Conservation (phyloP, 2,797 vertebrate species). For the Ficedula albicollis region DNA sequence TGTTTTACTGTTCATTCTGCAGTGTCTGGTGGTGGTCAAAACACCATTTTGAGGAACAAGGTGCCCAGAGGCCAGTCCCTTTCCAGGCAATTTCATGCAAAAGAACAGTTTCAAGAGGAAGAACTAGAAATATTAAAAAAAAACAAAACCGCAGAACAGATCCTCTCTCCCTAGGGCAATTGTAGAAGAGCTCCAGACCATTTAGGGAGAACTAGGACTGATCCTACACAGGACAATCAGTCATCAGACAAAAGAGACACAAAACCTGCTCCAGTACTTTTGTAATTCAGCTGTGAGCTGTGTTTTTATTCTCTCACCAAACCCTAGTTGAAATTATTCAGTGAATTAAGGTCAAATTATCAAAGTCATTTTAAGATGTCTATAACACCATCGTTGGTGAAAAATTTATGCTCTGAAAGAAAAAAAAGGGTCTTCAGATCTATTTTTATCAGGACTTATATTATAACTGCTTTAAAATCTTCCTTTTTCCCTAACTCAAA, state of each 20-base stretch:
- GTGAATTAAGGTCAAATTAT: constrained; percentile 9
- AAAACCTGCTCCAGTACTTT: background rate
- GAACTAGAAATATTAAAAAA: background rate
- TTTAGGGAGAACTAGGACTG: background rate
- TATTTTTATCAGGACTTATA: background rate
- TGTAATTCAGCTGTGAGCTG: background rate
- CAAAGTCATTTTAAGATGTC: background rate
- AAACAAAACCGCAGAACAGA: background rate
- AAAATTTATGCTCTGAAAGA: background rate
- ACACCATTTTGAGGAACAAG: background rate
- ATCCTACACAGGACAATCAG: background rate
- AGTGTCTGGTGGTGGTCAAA: background rate
- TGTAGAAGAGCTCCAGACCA: background rate
- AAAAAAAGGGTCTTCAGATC: background rate
- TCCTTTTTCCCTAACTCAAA: background rate
- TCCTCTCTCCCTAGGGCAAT: background rate
- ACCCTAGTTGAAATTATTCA: background rate
- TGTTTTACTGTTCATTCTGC: background rate
- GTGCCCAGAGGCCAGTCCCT: background rate
- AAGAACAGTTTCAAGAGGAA: background rate
- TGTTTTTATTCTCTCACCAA: background rate
- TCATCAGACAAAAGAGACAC: background rate
- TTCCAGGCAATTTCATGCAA: background rate
- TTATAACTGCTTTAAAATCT: background rate
- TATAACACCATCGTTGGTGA: background rate